Conservation (phyloP, 2,888 invertebrate genomes). For the Abrostola triplasia region DNA sequence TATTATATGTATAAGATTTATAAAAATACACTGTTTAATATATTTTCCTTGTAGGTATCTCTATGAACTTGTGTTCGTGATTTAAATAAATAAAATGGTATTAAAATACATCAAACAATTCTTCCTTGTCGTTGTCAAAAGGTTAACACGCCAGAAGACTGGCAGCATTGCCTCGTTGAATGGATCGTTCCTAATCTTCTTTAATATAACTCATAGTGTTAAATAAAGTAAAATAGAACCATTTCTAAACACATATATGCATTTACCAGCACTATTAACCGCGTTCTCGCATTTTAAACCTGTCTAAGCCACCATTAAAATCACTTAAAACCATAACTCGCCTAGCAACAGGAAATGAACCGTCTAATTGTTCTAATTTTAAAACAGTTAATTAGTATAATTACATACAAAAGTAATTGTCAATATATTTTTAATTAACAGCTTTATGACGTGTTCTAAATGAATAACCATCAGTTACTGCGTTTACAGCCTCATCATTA, state of each 20-base stretch:
- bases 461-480: slow-evolving; percentile 41
- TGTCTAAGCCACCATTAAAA: neutral
- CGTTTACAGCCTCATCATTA: slow-evolving; percentile 56
- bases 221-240: too few species aligned
- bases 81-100: neutral
- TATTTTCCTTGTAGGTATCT: neutral
- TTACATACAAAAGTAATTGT: slow-evolving; percentile 29
- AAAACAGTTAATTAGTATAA: slow-evolving; percentile 10
- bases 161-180: too few species aligned
- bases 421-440: slow-evolving; percentile 45
- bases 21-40: neutral
- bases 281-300: too few species aligned
- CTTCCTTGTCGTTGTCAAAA: too few species aligned
- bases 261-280: too few species aligned
- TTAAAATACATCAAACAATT: neutral
- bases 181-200: too few species aligned
- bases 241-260: too few species aligned
- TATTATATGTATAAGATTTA: neutral
- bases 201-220: too few species aligned
- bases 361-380: neutral
- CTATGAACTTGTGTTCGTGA: neutral
- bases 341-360: slow-evolving; percentile 5
- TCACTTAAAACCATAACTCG: neutral
- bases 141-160: too few species aligned
- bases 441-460: slow-evolving; percentile 53